Conservation (phyloP, 30 jellyfish, hydroid and myxozoan species). For the Aurelia sp. region DNA sequence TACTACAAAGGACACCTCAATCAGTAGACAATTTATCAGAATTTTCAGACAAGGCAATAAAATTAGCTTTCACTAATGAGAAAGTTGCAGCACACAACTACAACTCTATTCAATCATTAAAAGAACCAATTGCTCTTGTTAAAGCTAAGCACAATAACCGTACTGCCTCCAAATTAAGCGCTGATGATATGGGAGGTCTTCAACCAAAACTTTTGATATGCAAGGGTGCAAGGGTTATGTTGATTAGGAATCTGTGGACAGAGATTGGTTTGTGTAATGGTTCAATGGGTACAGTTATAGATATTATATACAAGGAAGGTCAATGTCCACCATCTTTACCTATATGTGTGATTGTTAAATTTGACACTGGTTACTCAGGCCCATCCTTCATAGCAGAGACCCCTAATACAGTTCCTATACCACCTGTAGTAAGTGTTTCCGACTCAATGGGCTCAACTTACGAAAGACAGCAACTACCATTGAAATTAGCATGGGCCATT, state of each 20-base stretch:
- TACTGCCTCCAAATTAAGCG: conserved; percentile 24
- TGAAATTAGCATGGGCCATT: too few species aligned
- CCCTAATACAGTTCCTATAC: background rate
- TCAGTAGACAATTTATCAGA: too few species aligned
- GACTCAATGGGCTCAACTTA: background rate
- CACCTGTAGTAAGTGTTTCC: background rate
- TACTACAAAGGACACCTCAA: conserved; percentile 21
- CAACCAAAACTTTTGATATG: conserved; percentile 21
- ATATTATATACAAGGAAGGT: conserved; percentile 12
- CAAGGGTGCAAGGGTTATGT: conserved; percentile 61
- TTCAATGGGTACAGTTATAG: conserved; percentile 45
- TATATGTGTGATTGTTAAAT: conserved; percentile 35
- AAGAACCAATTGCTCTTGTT: conserved; percentile 47
- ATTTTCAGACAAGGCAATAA: too few species aligned
- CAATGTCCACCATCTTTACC: conserved; percentile 46
- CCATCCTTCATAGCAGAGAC: background rate
- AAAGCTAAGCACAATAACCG: conserved; percentile 36
- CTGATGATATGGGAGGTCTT: conserved; percentile 73
- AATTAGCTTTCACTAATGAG: background rate
- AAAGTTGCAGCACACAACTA: conserved; percentile 40
- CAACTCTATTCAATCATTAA: background rate
- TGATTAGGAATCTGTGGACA: conserved; percentile 63
- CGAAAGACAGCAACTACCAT: too few species aligned
- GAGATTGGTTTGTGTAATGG: conserved; percentile 76
- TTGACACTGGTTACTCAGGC: conserved; percentile 18